phyloP scores from a whole-genome alignment of 2,113 vertebrate genomes.

The Aythya baeri region DNA sequence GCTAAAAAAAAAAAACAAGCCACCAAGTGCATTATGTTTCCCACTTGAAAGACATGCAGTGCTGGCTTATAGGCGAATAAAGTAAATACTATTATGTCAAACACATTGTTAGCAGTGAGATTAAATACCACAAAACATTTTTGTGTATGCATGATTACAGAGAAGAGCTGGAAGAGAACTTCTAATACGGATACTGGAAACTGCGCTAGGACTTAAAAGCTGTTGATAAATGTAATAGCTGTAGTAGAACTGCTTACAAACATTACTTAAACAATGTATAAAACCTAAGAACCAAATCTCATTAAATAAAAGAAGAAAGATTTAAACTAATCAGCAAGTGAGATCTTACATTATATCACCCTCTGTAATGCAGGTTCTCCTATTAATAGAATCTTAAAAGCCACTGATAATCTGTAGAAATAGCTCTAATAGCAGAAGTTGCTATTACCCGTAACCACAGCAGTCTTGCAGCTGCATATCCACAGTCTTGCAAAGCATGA shows the following conservation, averaged over 20 bases:
- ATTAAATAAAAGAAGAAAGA: constrained; percentile 65
- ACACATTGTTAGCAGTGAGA: constrained; percentile 13
- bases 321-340: constrained; percentile 59
- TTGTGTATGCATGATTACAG: neutral
- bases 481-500: neutral
- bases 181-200: neutral
- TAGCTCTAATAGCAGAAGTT: neutral
- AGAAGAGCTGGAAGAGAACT: neutral
- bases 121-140: neutral
- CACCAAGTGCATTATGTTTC: neutral
- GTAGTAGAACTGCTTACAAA: constrained; percentile 64
- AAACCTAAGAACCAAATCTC: constrained; percentile 49
- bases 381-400: constrained; percentile 41
- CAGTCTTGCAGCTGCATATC: neutral
- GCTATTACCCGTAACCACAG: neutral
- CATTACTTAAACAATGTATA: constrained; percentile 24
- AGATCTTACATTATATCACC: constrained; percentile 62
- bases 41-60: neutral
- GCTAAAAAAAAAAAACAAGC: neutral
- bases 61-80: constrained; percentile 5
- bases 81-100: neutral
- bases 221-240: constrained; percentile 30
- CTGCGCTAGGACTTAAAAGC: constrained; percentile 9
- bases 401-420: constrained; percentile 19
- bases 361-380: constrained; percentile 58